phyloP scores from a whole-genome alignment of 2,888 invertebrate genomes.

The Heteropelma amictum region DNA sequence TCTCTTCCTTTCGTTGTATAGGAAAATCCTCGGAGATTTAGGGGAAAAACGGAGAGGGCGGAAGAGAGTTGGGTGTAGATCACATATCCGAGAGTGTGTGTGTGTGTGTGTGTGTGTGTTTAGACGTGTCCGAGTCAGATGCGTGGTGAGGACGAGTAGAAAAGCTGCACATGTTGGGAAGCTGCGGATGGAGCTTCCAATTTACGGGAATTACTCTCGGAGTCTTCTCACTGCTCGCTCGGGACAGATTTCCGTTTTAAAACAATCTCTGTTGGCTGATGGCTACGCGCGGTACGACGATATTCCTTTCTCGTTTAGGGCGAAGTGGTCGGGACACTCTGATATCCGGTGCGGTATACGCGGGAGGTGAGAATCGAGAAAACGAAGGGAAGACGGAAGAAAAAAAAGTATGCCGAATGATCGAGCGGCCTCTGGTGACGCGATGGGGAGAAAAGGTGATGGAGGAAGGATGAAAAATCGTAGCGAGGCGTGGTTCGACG shows the following conservation, averaged over 20 bases:
- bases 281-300: neutral
- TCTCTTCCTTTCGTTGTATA: neutral
- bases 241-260: slow-evolving; percentile 76
- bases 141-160: slow-evolving; percentile 24
- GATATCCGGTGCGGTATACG: neutral
- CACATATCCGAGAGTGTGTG: slow-evolving; percentile 13
- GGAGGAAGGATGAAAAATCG: neutral
- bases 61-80: slow-evolving; percentile 8
- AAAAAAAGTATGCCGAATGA: slow-evolving; percentile 44
- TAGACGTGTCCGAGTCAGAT: slow-evolving; percentile 36
- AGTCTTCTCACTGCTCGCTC: slow-evolving; percentile 65
- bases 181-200: slow-evolving; percentile 64
- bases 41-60: slow-evolving; percentile 28
- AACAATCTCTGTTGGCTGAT: slow-evolving; percentile 66
- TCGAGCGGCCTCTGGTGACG: slow-evolving; percentile 39
- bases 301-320: neutral
- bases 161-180: slow-evolving; percentile 54
- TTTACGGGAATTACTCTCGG: slow-evolving; percentile 64
- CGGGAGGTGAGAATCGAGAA: slow-evolving; percentile 21
- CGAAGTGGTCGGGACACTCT: too few species aligned
- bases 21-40: slow-evolving; percentile 10
- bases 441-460: neutral
- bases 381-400: neutral
- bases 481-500: neutral
- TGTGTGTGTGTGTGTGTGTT: slow-evolving; percentile 13